Evolutionary conservation across 2,888 invertebrate genomes (phyloP), one percentile per base, ranked within the genome.

Genomic region (Eristalis arbustorum): DNA sequence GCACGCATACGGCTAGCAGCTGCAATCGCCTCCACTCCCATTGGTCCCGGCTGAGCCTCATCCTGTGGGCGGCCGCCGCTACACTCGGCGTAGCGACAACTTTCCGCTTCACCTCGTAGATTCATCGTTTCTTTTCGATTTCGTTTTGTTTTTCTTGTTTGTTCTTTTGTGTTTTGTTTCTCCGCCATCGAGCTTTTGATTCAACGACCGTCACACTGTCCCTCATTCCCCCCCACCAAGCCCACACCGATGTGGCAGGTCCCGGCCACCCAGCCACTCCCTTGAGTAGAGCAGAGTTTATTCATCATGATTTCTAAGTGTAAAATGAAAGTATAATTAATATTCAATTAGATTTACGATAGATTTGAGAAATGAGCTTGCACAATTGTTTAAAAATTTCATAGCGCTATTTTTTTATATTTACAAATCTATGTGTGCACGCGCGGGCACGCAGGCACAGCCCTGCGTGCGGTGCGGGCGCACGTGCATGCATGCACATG

Each of bases 401-500:
- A 87, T 87, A 87, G 87, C 78, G 83, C 83, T 87, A 87, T 87
- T 87, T 87, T 85, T 87, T 83, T 83, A 87, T 87, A 83, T 78
- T 68, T 37, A 77, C 37, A 42, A 59, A 57, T 56, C 72, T 62
- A 22, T 61, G 68, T 61, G 61, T 56, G 57, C 42, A 37, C 49
- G 18, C 23, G n/a, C n/a, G n/a, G n/a, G n/a, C n/a, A n/a, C n/a
- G n/a, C n/a, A n/a, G n/a, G n/a, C n/a, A n/a, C n/a, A n/a, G n/a
- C n/a, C n/a, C n/a, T n/a, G n/a, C n/a, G n/a, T n/a, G n/a, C n/a
- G n/a, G n/a, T n/a, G n/a, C n/a, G 28, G 6, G n/a, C n/a, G n/a
- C n/a, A n/a, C n/a, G n/a, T n/a, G n/a, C 75, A 80, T 79, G 67
- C 59, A 72, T 28, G 59, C 23, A 76, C 67, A 72, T 74, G 77